Base-by-base conservation (phyloP, 2,797 vertebrate species). In the Cuniculus paca region DNA sequence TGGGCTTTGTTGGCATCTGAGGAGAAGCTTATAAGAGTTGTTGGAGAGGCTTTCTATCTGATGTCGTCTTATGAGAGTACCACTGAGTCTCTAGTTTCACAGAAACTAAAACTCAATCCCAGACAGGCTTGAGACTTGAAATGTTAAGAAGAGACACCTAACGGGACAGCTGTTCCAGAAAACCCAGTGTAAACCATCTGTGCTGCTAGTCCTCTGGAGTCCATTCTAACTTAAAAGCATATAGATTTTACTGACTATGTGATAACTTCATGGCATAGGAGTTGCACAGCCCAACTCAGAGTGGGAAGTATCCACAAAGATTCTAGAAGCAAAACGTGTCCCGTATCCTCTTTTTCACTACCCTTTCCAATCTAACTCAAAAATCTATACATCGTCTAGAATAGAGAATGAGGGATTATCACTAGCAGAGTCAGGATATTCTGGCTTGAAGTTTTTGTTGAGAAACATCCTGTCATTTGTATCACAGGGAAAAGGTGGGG, bases 261-360 rank as follows among this genome's bases (percentile, higher is more conserved):
- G 36, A 68, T 14, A 6, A 7, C 13, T 19, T 20, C 16, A 0
- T 2, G 26, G 13, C 1, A 1, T 20, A 56, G 2, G 34, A 82
- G 24, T 36, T 4, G 0, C 31, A 2, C 31, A 52, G 19, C 7
- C 28, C 83, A 77, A 2, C 28, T n/a, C 42, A 16, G 28, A 82
- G 14, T 58, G 8, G 42, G 70, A 84, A 80, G 9, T 7, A 24
- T 31, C 77, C 20, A 24, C 36, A 10, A 79, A 39, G 58, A n/a
- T n/a, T 36, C 20, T 31, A 82, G 80, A 89, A 79, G 50, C 19
- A 26, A 79, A 90, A 26, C 1, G 2, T 24, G 28, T 50, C 60
- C 19, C 31, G 2, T 24, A 20, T 50, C 58, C 19, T 45, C 74
- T 36, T 65, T 75, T 22, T 70, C 19, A 11, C 0, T 12, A 83